phyloP scores from a whole-genome alignment of 2,888 invertebrate genomes.

The Galerucella calmariensis region DNA sequence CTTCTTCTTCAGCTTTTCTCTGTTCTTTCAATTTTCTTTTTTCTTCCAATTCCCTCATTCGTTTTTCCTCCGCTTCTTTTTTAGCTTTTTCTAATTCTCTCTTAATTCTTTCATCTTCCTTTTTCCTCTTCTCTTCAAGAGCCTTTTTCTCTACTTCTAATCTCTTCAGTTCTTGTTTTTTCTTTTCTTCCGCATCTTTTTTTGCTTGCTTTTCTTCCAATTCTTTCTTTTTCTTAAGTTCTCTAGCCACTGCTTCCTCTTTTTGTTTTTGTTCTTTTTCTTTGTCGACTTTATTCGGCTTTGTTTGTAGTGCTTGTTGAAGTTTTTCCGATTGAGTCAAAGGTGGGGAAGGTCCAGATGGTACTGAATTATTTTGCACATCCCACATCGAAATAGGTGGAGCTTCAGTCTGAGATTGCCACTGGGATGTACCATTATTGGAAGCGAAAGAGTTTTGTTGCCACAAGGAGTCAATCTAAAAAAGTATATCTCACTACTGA shows the following conservation, averaged over 20 bases:
- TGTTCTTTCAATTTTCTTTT: conserved; percentile 66
- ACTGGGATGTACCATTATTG: conserved; percentile 49
- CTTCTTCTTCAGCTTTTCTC: conserved; percentile 64
- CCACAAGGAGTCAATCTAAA: conserved; percentile 58
- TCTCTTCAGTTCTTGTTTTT: conserved; percentile 66
- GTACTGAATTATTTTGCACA: conserved; percentile 46
- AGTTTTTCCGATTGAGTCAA: conserved; percentile 45
- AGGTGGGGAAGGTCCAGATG: conserved; percentile 35
- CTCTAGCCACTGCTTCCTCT: conserved; percentile 64
- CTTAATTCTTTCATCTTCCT: conserved; percentile 67
- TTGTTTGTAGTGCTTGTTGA: conserved; percentile 38
- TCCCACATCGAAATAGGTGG: conserved; percentile 61
- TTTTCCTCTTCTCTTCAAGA: conserved; percentile 67
- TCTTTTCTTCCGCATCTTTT: conserved; percentile 67
- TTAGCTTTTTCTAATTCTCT: conserved; percentile 67
- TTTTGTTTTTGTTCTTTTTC: conserved; percentile 50
- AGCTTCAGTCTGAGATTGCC: conserved; percentile 53
- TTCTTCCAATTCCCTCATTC: conserved; percentile 67
- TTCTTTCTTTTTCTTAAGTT: conserved; percentile 66
- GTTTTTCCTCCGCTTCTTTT: conserved; percentile 66
- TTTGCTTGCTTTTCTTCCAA: conserved; percentile 65
- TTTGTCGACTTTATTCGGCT: conserved; percentile 47
- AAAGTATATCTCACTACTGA: conserved; percentile 17
- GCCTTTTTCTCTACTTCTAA: conserved; percentile 68
- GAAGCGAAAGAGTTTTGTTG: conserved; percentile 60